Base-by-base conservation (phyloP, 2,888 invertebrate species). In the Tetragnatha montana region DNA sequence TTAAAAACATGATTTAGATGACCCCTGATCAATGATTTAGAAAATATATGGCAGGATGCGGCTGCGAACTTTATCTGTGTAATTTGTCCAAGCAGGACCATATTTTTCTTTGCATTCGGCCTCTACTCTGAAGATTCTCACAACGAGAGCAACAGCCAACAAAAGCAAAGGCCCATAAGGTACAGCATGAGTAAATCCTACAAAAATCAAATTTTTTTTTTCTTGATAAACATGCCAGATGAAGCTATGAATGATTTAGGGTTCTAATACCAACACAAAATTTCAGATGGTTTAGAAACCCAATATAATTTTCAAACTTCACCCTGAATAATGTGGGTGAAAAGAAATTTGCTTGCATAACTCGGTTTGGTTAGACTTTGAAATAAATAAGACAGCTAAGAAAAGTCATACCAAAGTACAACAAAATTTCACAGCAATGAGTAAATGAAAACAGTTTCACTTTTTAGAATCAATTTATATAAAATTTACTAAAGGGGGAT, bases 41-140 rank as follows among this genome's bases (percentile, higher is more conserved):
- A 91, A 91, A 17, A 91, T 81, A 81, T 88, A 88, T 8, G 91
- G 91, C 50, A 91, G 71, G 79, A 91, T 76, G 51, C 91, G 88
- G 60, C 85, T 86, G 68, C 73, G 84, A 35, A 91, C 91, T 69
- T 85, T 81, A 17, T 84, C 84, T 3, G 84, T 88, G 60, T 91
- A 91, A 19, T 86, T 81, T 0, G 68, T 70, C 91, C 91, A 91
- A 19, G 88, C 88, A 19, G 91, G 85, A 1, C 91, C 91, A 69
- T 91, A 88, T 35, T 88, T 88, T 19, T 81, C 88, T 47, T 78
- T 84, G 70, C 91, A 91, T 74, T 85, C 91, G 22, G 69, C 73
- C 78, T 91, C 91, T 47, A 88, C 51, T 51, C 87, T 75, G 50
- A 85, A 73, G 35, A 35, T 75, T 19, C 88, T 69, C 14, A 81